A percentile compares a stretch with the other conserved stretches of the same genome.
These are phyloP conservation scores for Sciurus carolinensis DNA, from an alignment of 2,797 vertebrate genomes.

Conservation along the genomic window DNA sequence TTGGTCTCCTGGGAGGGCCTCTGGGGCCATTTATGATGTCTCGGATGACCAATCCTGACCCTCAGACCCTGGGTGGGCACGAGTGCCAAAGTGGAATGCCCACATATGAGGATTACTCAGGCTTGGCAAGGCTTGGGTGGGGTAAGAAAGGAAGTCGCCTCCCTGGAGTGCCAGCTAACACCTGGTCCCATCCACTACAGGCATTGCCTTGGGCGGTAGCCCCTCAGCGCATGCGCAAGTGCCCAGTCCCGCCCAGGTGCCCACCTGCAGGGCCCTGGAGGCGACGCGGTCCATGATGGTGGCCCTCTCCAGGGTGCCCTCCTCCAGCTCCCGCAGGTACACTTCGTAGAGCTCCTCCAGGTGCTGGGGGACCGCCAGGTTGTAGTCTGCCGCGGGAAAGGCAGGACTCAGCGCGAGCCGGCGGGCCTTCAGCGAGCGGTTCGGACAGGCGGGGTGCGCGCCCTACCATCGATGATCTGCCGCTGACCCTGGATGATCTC, in stretches of 20 bases:
- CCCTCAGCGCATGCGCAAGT: accelerated
- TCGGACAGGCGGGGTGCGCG: accelerated
- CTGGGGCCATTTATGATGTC: neutral
- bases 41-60: neutral
- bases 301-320: slow-evolving; percentile 91
- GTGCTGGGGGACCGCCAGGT: slow-evolving; percentile 91
- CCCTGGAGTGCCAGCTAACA: neutral
- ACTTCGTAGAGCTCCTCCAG: slow-evolving; percentile 94
- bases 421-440: accelerated
- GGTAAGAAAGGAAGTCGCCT: neutral
- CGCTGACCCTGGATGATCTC: slow-evolving; percentile 95
- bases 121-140: neutral
- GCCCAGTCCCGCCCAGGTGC: accelerated
- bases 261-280: slow-evolving; percentile 91
- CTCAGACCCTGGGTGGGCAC: neutral
- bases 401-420: neutral
- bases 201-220: neutral
- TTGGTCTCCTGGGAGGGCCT: neutral
- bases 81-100: neutral
- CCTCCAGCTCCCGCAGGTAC: slow-evolving; percentile 93
- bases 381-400: slow-evolving; percentile 90
- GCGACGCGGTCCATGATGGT: slow-evolving; percentile 91
- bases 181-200: neutral
- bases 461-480: slow-evolving; percentile 92
- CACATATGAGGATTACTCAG: neutral